Conservation (phyloP, 2,797 vertebrate genomes). For the Enteromius thamalakanensis region DNA sequence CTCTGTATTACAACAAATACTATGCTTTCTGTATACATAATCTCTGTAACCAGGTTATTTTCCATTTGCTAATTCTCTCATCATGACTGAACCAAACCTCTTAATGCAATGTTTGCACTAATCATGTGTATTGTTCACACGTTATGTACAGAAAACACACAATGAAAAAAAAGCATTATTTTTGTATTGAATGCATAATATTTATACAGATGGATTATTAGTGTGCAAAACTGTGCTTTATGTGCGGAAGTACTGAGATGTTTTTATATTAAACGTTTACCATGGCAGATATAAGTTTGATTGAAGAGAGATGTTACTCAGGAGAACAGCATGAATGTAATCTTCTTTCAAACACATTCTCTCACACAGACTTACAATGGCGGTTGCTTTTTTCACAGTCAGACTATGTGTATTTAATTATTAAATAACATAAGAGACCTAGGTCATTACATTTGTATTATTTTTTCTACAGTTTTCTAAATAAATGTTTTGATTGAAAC, state of each 20-base stretch:
- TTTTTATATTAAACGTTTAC: slow-evolving; percentile 29
- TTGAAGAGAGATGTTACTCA: slow-evolving; percentile 26
- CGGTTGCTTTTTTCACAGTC: neutral
- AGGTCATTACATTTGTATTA: neutral
- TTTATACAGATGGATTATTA: slow-evolving; percentile 26
- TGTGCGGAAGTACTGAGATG: neutral
- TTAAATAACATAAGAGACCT: neutral
- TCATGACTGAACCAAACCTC: slow-evolving; percentile 15
- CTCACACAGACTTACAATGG: neutral
- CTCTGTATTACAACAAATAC: neutral
- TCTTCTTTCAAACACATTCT: slow-evolving; percentile 7
- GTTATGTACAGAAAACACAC: slow-evolving; percentile 5
- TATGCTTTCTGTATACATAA: neutral
- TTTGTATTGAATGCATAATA: slow-evolving; percentile 31
- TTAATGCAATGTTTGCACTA: slow-evolving; percentile 30
- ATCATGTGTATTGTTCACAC: slow-evolving; percentile 16
- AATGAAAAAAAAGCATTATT: slow-evolving; percentile 20
- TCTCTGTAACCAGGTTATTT: neutral
- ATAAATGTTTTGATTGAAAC: slow-evolving; percentile 12
- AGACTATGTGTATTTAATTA: slow-evolving; percentile 11
- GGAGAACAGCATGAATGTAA: slow-evolving; percentile 35
- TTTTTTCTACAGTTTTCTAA: slow-evolving; percentile 24
- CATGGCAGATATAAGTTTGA: slow-evolving; percentile 7
- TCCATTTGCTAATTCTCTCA: neutral
- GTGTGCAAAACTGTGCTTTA: neutral